Percentiles rank a stretch among this genome's conserved stretches.
phyloP scores from a whole-genome alignment of 2,797 vertebrate species.

The Artibeus lituratus region DNA sequence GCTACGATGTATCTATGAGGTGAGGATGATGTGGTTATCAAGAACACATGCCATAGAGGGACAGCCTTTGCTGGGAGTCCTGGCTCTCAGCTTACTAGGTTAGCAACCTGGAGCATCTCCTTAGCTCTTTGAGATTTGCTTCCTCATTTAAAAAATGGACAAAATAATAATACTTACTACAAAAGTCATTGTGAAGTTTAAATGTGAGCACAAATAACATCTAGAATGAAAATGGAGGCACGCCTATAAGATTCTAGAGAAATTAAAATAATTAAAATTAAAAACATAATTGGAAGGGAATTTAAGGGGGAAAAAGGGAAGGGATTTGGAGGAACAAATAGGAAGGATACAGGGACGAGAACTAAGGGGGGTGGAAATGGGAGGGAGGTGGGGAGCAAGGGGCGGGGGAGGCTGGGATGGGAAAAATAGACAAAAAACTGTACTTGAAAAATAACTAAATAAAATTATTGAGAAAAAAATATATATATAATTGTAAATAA shows the following conservation, averaged over 20 bases:
- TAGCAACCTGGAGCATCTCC: background rate
- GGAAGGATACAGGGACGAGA: too few species aligned
- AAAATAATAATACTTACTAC: background rate
- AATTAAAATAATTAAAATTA: background rate
- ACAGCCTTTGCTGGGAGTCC: background rate
- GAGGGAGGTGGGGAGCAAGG: too few species aligned
- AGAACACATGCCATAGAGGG: background rate
- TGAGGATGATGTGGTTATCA: background rate
- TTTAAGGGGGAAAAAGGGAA: too few species aligned
- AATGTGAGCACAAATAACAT: background rate
- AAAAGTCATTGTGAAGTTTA: background rate
- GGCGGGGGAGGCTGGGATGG: too few species aligned
- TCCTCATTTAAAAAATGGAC: background rate
- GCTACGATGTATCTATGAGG: background rate
- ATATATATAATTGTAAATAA: background rate
- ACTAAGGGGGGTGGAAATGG: too few species aligned
- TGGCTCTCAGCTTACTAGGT: background rate
- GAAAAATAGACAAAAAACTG: too few species aligned
- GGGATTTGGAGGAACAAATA: too few species aligned
- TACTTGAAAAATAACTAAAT: too few species aligned
- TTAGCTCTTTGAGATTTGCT: background rate
- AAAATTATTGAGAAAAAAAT: too few species aligned
- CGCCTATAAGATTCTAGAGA: background rate
- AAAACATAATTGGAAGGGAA: background rate
- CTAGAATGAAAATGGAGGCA: background rate